Conservation (phyloP, 2,113 vertebrate genomes). For the Gallinago jamesoni region DNA sequence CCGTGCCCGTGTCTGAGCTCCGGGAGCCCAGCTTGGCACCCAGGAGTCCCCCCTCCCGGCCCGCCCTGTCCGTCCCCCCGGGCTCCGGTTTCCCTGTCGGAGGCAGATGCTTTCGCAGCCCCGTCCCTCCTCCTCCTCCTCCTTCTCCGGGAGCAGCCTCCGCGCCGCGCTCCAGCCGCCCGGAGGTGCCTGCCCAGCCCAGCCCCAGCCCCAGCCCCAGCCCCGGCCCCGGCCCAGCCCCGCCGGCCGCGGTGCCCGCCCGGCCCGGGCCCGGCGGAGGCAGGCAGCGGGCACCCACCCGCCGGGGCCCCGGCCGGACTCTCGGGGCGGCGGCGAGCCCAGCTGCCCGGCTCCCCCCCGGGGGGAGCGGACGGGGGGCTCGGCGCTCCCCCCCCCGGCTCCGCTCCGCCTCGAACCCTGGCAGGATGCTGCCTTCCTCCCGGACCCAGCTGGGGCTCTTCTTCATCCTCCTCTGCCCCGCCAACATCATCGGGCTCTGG, state of each 20-base stretch:
- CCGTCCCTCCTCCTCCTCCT: slow-evolving; percentile 69
- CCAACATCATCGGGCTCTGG: slow-evolving; percentile 94
- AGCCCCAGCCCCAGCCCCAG: background rate
- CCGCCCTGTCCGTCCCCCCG: slow-evolving; percentile 42
- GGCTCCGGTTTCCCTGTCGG: slow-evolving; percentile 60
- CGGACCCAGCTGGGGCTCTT: slow-evolving; percentile 88
- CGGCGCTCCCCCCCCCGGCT: background rate
- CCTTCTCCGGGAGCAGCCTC: slow-evolving; percentile 66
- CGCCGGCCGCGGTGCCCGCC: background rate
- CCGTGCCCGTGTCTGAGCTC: background rate
- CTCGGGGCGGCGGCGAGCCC: slow-evolving; percentile 13
- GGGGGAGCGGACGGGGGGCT: background rate
- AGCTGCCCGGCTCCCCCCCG: background rate
- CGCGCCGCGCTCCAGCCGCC: slow-evolving; percentile 60
- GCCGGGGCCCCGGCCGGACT: background rate
- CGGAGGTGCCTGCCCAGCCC: slow-evolving; percentile 36
- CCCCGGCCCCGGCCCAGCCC: background rate
- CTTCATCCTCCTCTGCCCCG: slow-evolving; percentile 91
- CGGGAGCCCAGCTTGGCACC: slow-evolving; percentile 54
- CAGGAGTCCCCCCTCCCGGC: slow-evolving; percentile 39
- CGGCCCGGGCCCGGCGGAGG: slow-evolving; percentile 2
- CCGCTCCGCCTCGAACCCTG: background rate
- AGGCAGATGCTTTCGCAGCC: slow-evolving; percentile 58
- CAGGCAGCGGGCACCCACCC: slow-evolving; percentile 18
- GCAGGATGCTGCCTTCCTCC: slow-evolving; percentile 83